Percentiles rank a stretch among this genome's conserved stretches.
Evolutionary conservation across 2,113 vertebrate genomes (phyloP).

Genomic region (Equus quagga): DNA sequence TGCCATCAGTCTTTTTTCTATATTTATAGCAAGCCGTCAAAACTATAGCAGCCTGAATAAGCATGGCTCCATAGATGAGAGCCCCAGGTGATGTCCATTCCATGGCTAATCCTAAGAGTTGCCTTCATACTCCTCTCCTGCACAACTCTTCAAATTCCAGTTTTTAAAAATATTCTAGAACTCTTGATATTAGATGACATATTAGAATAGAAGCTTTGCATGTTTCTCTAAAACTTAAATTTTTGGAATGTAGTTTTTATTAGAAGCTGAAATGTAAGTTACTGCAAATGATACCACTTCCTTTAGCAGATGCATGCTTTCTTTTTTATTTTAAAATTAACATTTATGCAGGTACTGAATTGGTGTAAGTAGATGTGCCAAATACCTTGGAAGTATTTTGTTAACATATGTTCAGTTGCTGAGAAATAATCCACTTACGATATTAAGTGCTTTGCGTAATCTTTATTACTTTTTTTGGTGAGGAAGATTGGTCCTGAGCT

Average conservation of each 20-base stretch:
- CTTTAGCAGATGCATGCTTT: background rate
- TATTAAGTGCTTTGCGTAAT: conserved; percentile 12
- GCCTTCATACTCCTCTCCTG: background rate
- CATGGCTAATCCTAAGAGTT: background rate
- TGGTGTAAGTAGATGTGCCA: background rate
- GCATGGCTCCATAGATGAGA: background rate
- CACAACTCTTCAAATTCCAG: background rate
- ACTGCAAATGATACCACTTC: background rate
- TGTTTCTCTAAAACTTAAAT: background rate
- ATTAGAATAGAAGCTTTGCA: background rate
- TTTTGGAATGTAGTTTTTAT: background rate
- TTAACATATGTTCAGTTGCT: conserved; percentile 4
- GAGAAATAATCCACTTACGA: background rate
- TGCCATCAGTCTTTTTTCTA: background rate
- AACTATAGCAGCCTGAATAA: background rate
- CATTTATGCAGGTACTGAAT: background rate
- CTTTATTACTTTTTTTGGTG: conserved; percentile 23
- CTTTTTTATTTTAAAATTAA: conserved; percentile 41
- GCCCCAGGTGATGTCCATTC: background rate
- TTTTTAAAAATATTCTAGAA: conserved; percentile 35
- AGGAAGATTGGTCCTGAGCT: too few relatives aligned
- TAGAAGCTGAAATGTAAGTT: conserved; percentile 35
- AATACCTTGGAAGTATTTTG: conserved; percentile 49
- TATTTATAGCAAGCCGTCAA: conserved; percentile 15
- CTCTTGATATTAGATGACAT: background rate